phyloP scores from a whole-genome alignment of 2,888 invertebrate genomes.

The Chalcis sispes region DNA sequence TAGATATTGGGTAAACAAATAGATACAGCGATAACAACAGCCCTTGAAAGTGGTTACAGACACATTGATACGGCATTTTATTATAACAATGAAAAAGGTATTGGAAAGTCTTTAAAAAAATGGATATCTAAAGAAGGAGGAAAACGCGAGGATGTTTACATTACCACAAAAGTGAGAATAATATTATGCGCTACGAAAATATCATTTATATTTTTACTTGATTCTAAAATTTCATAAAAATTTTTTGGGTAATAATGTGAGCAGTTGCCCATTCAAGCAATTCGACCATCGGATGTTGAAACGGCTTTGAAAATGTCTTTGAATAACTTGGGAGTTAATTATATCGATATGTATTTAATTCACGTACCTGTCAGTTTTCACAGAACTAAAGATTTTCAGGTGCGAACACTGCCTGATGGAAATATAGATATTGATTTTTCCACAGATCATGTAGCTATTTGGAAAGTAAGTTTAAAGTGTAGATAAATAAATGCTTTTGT shows the following conservation, averaged over 20 bases:
- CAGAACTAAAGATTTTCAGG: neutral
- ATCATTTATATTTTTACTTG: neutral
- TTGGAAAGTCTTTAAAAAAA: constrained; percentile 16
- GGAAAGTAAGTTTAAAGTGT: constrained; percentile 38
- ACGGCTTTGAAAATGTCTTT: constrained; percentile 15
- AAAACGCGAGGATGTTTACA: constrained; percentile 21
- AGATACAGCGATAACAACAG: neutral
- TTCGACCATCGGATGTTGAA: constrained; percentile 27
- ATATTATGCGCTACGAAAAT: too few species aligned
- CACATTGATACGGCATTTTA: constrained; percentile 15
- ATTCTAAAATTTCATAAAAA: neutral
- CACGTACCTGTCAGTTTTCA: neutral
- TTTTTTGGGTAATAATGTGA: neutral
- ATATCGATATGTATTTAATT: constrained; percentile 38
- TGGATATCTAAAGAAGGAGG: constrained; percentile 10
- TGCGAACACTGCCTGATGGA: neutral
- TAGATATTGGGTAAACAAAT: constrained; percentile 9
- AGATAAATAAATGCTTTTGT: neutral
- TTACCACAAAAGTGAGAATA: constrained; percentile 23
- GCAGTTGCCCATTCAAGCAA: constrained; percentile 9
- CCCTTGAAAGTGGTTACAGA: constrained; percentile 27
- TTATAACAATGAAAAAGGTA: constrained; percentile 18
- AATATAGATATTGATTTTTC: neutral
- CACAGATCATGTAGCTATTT: constrained; percentile 32
- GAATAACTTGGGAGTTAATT: constrained; percentile 10